Percentiles rank a stretch among this genome's conserved stretches.
Conservation (phyloP, 2,888 invertebrate species). For the Malthinus seriepunctatus region DNA sequence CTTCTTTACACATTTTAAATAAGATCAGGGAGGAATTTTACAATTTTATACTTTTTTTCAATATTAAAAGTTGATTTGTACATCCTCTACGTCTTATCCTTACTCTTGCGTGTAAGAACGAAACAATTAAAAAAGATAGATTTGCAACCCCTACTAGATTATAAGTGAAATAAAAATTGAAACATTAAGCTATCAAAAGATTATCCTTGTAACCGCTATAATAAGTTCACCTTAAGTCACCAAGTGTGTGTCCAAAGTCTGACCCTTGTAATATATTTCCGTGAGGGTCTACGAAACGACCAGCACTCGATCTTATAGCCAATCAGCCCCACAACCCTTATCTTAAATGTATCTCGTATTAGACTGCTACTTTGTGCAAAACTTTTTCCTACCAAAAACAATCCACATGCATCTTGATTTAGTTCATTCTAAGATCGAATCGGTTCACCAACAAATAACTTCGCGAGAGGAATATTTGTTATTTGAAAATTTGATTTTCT, state of each 20-base stretch:
- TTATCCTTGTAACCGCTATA: constrained; percentile 16
- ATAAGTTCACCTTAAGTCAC: constrained; percentile 31
- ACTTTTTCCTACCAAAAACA: constrained; percentile 22
- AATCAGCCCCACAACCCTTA: constrained; percentile 45
- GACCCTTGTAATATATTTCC: constrained; percentile 44
- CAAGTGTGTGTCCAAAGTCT: constrained; percentile 20
- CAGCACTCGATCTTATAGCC: constrained; percentile 49
- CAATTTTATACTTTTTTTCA: no score
- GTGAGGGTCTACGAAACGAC: constrained; percentile 47
- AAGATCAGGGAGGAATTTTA: no score
- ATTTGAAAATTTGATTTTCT: constrained; percentile 46
- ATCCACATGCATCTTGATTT: constrained; percentile 22
- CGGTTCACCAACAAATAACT: constrained; percentile 50
- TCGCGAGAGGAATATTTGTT: constrained; percentile 52
- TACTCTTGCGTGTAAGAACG: neutral
- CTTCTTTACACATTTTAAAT: no score
- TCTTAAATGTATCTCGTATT: constrained; percentile 40
- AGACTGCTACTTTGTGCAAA: constrained; percentile 37
- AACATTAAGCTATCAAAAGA: no score
- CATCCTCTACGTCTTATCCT: neutral
- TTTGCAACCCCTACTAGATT: no score
- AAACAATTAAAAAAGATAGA: neutral
- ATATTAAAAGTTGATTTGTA: no score
- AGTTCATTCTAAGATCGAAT: constrained; percentile 42
- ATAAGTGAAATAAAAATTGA: no score